Percentiles rank a stretch among this genome's conserved stretches.
Evolutionary conservation across 2,888 invertebrate genomes (phyloP).

Genomic region (Hecatera dysodea): DNA sequence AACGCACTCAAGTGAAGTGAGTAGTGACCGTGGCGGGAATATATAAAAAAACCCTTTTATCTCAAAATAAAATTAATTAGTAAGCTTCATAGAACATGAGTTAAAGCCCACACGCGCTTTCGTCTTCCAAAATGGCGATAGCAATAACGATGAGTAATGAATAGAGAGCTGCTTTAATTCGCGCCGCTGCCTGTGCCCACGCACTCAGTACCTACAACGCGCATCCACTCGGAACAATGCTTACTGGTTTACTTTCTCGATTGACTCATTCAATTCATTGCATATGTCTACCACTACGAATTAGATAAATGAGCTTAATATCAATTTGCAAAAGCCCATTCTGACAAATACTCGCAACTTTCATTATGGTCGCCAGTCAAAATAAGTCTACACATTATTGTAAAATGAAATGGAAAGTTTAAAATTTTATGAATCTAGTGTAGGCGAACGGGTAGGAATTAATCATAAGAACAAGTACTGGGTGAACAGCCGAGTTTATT

Average conservation of each 20-base stretch:
- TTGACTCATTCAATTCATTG: slow-evolving; percentile 90
- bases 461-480: slow-evolving; percentile 42
- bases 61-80: slow-evolving; percentile 75
- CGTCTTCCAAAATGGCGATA: slow-evolving; percentile 88
- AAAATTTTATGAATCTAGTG: slow-evolving; percentile 34
- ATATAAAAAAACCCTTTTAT: slow-evolving; percentile 78
- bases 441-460: slow-evolving; percentile 50
- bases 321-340: slow-evolving; percentile 76
- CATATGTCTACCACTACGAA: slow-evolving; percentile 85
- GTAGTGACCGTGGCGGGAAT: slow-evolving; percentile 75
- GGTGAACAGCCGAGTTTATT: slow-evolving; percentile 34
- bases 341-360: slow-evolving; percentile 77
- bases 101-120: slow-evolving; percentile 88
- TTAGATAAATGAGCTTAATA: slow-evolving; percentile 86
- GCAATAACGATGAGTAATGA: slow-evolving; percentile 91
- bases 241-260: slow-evolving; percentile 90
- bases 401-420: slow-evolving; percentile 61
- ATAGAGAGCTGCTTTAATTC: slow-evolving; percentile 90
- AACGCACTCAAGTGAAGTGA: slow-evolving; percentile 79
- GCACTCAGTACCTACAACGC: slow-evolving; percentile 84
- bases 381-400: slow-evolving; percentile 48
- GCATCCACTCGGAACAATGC: slow-evolving; percentile 91
- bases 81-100: slow-evolving; percentile 68
- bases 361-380: slow-evolving; percentile 66
- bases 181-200: slow-evolving; percentile 88